Conservation (phyloP, 2,797 vertebrate species). For the Acipenser oxyrinchus region DNA sequence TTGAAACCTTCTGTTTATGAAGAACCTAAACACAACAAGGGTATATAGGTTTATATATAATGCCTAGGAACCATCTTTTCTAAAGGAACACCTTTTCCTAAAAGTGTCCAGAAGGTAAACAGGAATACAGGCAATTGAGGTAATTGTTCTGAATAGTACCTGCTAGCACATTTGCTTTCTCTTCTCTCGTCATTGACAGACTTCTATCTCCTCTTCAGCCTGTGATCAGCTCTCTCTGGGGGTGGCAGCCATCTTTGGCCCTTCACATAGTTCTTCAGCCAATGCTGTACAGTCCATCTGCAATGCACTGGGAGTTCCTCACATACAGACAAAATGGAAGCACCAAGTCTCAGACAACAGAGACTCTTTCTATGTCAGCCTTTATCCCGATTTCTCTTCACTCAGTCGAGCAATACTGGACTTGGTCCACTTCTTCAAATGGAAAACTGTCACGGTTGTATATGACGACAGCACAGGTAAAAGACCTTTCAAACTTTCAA, state of each 20-base stretch:
- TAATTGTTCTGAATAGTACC: constrained; percentile 17
- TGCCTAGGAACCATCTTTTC: constrained; percentile 24
- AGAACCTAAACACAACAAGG: no score
- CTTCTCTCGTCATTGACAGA: constrained; percentile 41
- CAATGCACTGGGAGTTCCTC: constrained; percentile 91
- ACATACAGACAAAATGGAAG: constrained; percentile 98
- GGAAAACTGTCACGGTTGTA: constrained; percentile 96
- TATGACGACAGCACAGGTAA: constrained; percentile 97
- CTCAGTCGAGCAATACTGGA: constrained; percentile 94
- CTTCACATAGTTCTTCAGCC: constrained; percentile 95
- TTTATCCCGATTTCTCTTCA: constrained; percentile 95
- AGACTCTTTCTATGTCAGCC: constrained; percentile 92
- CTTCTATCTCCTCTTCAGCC: constrained; percentile 61
- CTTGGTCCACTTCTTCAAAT: constrained; percentile 97
- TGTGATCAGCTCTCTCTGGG: constrained; percentile 96
- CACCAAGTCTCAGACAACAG: constrained; percentile 98
- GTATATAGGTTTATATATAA: no score
- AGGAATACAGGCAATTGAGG: constrained; percentile 4
- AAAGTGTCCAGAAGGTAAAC: background rate
- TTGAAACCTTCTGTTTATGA: no score
- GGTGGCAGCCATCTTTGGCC: constrained; percentile 95
- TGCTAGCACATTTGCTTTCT: constrained; percentile 36
- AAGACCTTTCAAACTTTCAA: constrained; percentile 13
- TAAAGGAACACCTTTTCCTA: constrained; percentile 34
- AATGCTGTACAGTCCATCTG: constrained; percentile 98